These are phyloP conservation scores for Alentia gelatinosa DNA, from an alignment of 2,888 invertebrate genomes.

Conservation along the genomic window DNA sequence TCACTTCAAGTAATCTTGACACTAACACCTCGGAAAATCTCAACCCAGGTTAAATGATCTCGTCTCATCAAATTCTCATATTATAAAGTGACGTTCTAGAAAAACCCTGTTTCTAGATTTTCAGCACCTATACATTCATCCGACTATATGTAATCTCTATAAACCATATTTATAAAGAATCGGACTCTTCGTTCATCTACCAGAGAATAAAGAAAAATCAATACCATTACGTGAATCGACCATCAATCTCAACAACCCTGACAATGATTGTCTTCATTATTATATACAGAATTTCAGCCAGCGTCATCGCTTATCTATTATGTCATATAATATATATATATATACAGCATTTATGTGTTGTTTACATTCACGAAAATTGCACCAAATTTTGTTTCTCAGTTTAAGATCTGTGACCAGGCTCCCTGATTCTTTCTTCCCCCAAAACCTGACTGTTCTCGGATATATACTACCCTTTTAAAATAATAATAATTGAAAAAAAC, in stretches of 20 bases:
- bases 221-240: background rate
- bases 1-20: background rate
- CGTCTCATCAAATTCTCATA: background rate
- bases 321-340: conserved; percentile 15
- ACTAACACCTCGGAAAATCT: background rate
- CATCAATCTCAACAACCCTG: background rate
- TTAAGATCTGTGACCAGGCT: conserved; percentile 10
- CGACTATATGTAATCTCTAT: background rate
- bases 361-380: conserved; percentile 33
- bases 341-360: background rate
- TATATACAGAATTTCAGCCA: background rate
- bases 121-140: background rate
- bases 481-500: background rate
- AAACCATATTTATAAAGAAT: background rate
- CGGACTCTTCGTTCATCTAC: background rate
- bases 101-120: conserved; percentile 25
- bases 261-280: background rate
- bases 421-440: background rate
- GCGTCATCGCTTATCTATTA: background rate
- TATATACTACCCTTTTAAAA: background rate
- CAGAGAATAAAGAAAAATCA: background rate
- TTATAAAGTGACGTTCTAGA: background rate
- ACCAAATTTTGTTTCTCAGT: conserved; percentile 28
- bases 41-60: background rate
- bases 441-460: too few species aligned